Evolutionary conservation across 2,797 vertebrate genomes (phyloP), one percentile per base, ranked within the genome.

Genomic region (Fistularia tabacaria): DNA sequence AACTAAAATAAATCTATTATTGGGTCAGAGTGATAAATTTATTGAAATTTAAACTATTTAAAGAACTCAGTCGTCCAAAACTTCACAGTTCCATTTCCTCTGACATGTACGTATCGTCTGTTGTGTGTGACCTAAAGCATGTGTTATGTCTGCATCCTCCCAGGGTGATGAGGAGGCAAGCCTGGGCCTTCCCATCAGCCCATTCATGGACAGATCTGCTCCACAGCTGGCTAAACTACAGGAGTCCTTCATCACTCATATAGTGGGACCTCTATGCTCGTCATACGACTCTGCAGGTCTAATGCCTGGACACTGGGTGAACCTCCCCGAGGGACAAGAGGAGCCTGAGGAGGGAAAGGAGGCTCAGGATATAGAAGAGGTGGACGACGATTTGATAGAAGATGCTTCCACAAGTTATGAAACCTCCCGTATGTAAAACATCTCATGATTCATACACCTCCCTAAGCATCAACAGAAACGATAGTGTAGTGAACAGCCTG

Each of bases 191-290:
- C 93, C 97, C 14, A 97, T 98, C 85, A 99, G 97, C 79, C 97
- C 97, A 0, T 99, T 97, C 83, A 99, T 99, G 97, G 95, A 99
- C 81, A 94, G 97, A 8, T 95, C 96, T 0, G 93, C 94, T 3
- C 97, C 97, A 0, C 95, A 98, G 82, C 83, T 99, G 57, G 97
- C 97, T 38, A 94, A 97, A 53, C 92, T 99, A 7, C 97, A 99
- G 84, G 97, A 99, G 70, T 99, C 97, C 3, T 99, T 99, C 85
- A 99, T 99, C 82, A 94, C 95, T 12, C 97, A 99, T 87, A 98
- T 99, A 6, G 97, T 99, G 74, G 95, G 96, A 7, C 97, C 97
- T 1, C 91, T 99, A 0, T 98, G 96, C 70, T 92, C 93, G 57
- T 98, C 96, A 52, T 99, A 98, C 1, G 85, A 96, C 77, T 95